A percentile compares a stretch with the other conserved stretches of the same genome.
phyloP scores from a whole-genome alignment of 2,113 vertebrate genomes.

The Tenrec ecaudatus region DNA sequence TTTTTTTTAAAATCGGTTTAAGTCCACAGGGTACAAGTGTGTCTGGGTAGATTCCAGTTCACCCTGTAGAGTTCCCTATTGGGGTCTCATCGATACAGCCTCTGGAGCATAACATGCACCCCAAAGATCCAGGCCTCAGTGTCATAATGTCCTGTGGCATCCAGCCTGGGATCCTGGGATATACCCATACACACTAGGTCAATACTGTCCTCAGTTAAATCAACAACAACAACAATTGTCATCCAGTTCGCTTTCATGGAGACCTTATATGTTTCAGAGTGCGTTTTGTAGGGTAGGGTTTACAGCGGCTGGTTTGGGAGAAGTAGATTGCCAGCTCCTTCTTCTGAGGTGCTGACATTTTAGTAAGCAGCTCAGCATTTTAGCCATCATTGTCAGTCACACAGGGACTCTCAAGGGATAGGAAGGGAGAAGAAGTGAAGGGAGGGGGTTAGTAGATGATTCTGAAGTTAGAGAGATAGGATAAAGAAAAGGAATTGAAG shows the following conservation, averaged over 20 bases:
- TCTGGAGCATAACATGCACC: no score
- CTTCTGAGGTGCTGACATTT: not conserved
- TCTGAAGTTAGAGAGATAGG: not conserved
- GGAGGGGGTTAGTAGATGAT: not conserved
- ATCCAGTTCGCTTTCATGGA: not conserved
- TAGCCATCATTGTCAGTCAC: not conserved
- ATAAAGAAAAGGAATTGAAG: not conserved
- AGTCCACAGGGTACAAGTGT: no score
- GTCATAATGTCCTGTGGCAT: no score
- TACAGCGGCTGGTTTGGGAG: not conserved
- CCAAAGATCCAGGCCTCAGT: no score
- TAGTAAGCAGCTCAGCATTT: not conserved
- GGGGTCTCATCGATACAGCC: no score
- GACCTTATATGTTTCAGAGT: not conserved
- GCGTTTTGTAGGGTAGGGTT: not conserved
- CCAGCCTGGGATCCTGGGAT: no score
- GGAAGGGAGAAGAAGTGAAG: not conserved
- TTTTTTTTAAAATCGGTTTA: no score
- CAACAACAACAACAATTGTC: not conserved
- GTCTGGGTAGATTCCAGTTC: no score
- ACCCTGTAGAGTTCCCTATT: no score
- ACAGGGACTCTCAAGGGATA: not conserved
- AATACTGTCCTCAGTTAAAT: no score
- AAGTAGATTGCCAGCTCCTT: not conserved
- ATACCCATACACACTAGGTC: no score